Evolutionary conservation across 2,797 vertebrate species (phyloP).

Genomic region (Cynodonichthys magdalenae): DNA sequence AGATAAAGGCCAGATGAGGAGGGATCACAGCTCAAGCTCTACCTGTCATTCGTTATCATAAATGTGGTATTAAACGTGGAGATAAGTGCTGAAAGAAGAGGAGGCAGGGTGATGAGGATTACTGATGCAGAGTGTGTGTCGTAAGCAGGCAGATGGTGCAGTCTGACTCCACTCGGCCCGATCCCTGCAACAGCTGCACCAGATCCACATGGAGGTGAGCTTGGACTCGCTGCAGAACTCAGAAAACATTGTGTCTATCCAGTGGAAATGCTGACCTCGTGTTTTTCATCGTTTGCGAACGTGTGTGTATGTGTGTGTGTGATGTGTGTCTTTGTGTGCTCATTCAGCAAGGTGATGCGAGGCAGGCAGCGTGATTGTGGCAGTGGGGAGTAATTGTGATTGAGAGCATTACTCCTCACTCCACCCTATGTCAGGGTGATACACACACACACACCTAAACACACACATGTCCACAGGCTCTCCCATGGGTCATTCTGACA

Average conservation of each 20-base stretch:
- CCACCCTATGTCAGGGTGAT: conserved; percentile 66
- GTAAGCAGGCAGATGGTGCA: conserved; percentile 66
- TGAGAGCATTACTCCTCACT: conserved; percentile 76
- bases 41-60: conserved; percentile 80
- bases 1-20: conserved; percentile 69
- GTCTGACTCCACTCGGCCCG: conserved; percentile 47
- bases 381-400: conserved; percentile 81
- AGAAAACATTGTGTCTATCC: conserved; percentile 60
- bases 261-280: conserved; percentile 63
- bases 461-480: conserved; percentile 51
- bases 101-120: conserved; percentile 69
- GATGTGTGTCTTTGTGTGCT: conserved; percentile 10
- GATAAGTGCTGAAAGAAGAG: conserved; percentile 78
- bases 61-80: conserved; percentile 76
- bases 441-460: conserved; percentile 37
- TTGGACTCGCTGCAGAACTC: conserved; percentile 47
- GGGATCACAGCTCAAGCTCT: conserved; percentile 53
- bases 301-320: conserved; percentile 20
- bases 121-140: conserved; percentile 70
- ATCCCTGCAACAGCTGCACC: conserved; percentile 73
- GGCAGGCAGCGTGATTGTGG: conserved; percentile 73
- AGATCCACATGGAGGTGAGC: conserved; percentile 67
- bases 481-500: conserved; percentile 80
- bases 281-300: conserved; percentile 25
- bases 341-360: conserved; percentile 53